Evolutionary conservation across 92 coral and sea anemone species (phyloP), one percentile per base, ranked within the genome.

Genomic region (Desmophyllum pertusum): DNA sequence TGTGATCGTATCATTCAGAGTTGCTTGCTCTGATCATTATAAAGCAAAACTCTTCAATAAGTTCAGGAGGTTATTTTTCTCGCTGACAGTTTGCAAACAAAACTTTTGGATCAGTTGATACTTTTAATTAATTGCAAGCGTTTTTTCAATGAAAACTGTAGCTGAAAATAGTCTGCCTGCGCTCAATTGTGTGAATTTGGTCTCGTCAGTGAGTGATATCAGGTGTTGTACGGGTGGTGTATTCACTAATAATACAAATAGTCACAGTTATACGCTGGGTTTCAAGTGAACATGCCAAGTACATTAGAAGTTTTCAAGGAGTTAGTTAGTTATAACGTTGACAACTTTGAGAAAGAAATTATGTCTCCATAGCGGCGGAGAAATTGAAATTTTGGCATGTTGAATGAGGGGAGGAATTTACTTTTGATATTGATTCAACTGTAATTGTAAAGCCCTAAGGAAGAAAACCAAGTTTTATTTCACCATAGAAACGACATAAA

Each of bases 401-500:
- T 66, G 17, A 19, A 3, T 27, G 46, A 21, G 14, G 70, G 19
- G 15, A 25, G 78, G 66, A 46, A 48, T 66, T 41, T n/a, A n/a
- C n/a, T n/a, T 81, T 69, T 14, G 43, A 71, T 2, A 0, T 35
- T 45, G 63, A 33, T 39, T 80, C 19, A 48, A 66, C n/a, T 5
- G 33, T n/a, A 15, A 70, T 81, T 70, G 41, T 41, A 18, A 15
- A 53, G 40, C 69, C n/a, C 25, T 18, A 33, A 7, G 57, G 53
- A 36, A 71, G 31, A 36, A 81, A 41, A 70, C 53, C 76, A 81
- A 53, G 78, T 70, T 81, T 68, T 31, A 0, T 33, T 71, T 72
- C 63, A 45, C 78, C 78, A 81, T 72, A 81, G 85, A 81, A 81
- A 81, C 85, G 66, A 3, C 38, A 42, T 11, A 40, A 59, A 70